Percentiles rank a stretch among this genome's conserved stretches.
These are phyloP conservation scores for Lagodon rhomboides DNA, from an alignment of 2,797 vertebrate genomes.

Conservation along the genomic window DNA sequence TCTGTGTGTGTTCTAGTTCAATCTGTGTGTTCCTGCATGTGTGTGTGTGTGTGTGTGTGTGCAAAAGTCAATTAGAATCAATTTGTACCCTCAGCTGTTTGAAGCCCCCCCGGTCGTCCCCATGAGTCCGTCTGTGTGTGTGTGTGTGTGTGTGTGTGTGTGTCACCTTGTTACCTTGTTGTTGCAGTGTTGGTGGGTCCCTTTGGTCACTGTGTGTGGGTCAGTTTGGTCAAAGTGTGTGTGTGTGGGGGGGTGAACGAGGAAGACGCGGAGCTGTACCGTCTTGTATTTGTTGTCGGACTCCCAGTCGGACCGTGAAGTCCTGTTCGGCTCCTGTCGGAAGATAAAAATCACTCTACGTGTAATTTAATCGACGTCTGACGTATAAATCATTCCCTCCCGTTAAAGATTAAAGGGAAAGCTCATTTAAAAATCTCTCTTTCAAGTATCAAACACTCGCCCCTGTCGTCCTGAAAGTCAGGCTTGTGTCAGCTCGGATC, in stretches of 20 bases:
- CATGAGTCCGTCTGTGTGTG: constrained; percentile 32
- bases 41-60: constrained; percentile 26
- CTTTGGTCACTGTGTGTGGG: constrained; percentile 82
- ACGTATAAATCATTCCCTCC: no score
- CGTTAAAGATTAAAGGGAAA: background rate
- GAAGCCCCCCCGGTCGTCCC: constrained; percentile 34
- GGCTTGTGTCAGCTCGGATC: no score
- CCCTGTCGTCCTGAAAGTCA: no score
- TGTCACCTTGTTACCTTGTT: constrained; percentile 74
- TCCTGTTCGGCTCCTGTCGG: background rate
- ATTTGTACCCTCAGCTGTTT: constrained; percentile 86
- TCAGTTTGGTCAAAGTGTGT: constrained; percentile 53
- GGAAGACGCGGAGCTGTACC: no score
- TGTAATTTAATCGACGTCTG: background rate
- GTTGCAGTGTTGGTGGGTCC: constrained; percentile 60
- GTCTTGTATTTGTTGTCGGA: background rate
- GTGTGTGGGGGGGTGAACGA: background rate
- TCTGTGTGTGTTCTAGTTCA: constrained; percentile 65
- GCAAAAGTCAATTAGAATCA: constrained; percentile 81
- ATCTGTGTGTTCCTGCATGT: constrained; percentile 49
- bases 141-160: background rate
- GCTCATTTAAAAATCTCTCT: background rate
- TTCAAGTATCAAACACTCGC: background rate
- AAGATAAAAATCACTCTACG: background rate
- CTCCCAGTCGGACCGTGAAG: background rate